These are phyloP conservation scores for Drosophila suzukii DNA, from an alignment of 1,140 invertebrate genomes.

Conservation along the genomic window DNA sequence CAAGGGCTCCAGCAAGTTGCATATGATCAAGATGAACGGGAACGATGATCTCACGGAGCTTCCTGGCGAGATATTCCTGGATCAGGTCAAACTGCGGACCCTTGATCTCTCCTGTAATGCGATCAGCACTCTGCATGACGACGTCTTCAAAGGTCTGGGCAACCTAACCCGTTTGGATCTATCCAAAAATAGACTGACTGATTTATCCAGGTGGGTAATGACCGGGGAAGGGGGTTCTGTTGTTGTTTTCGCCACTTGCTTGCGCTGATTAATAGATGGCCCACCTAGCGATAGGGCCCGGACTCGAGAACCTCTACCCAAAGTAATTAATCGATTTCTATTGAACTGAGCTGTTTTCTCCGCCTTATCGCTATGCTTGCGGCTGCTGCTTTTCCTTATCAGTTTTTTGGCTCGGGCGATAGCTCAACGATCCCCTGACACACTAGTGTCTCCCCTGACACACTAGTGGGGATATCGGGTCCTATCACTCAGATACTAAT, in stretches of 20 bases:
- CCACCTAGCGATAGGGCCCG: conserved; percentile 84
- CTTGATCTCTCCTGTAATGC: conserved; percentile 86
- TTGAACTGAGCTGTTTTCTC: conserved; percentile 12
- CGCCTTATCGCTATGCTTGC: conserved; percentile 21
- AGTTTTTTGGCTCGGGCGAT: conserved; percentile 16
- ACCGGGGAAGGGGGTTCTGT: too few species aligned
- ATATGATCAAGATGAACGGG: conserved; percentile 85
- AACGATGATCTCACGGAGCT: conserved; percentile 86
- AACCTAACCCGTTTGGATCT: conserved; percentile 86
- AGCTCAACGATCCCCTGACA: conserved; percentile 16
- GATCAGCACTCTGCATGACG: conserved; percentile 85
- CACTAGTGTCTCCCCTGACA: conserved; percentile 29
- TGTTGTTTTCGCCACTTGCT: conserved; percentile 23
- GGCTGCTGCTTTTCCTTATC: conserved; percentile 35
- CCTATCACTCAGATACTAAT: conserved; percentile 21
- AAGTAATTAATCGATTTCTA: conserved; percentile 53
- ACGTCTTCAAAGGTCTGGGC: conserved; percentile 85
- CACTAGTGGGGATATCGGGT: conserved; percentile 36
- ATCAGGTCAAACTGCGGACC: conserved; percentile 85
- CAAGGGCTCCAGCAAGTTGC: conserved; percentile 85
- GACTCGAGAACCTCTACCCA: conserved; percentile 5
- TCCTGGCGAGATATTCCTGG: conserved; percentile 86
- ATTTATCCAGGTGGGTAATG: conserved; percentile 59
- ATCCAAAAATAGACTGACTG: conserved; percentile 84
- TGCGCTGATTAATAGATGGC: conserved; percentile 73